Base-by-base conservation (phyloP, 2,888 invertebrate species). In the Deroplatys truncata region DNA sequence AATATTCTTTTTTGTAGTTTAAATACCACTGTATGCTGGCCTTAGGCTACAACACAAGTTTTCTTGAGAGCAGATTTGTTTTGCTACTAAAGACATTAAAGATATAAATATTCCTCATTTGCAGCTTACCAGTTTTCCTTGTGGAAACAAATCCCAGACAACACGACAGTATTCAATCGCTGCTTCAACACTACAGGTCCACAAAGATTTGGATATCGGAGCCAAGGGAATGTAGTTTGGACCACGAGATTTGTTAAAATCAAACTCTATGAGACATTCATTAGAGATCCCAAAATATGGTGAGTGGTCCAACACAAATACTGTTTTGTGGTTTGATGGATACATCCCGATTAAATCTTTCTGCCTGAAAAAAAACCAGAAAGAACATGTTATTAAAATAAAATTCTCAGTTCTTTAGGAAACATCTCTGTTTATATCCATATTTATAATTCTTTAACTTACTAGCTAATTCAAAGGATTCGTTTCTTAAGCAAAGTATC, bases 161-260 rank as follows among this genome's bases (percentile, higher is more conserved):
- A 99, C 98, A 35, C 99, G 96, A 92, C 98, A 98, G 93, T 99
- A 99, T 93, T 99, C 99, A 90, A 99, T 96, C 0, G 98, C 97
- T 1, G 98, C 97, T 94, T 99, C 99, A 0, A 99, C 98, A 91
- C 98, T 97, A 92, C 98, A 98, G 0, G 99, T 99, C 99, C 99
- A 99, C 89, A 99, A 93, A 0, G 98, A 97, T 94, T 99, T 99
- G 91, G 96, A 96, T 90, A 99, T 97, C 1, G 98, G 97, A 10
- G 97, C 96, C 84, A 98, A 94, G 1, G 96, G 97, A 89, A 97
- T 96, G 92, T 96, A 95, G 88, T 96, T 96, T 28, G 96, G 95
- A 1, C 95, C 95, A 89, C 97, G 95, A 91, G 95, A 95, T 93
- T 96, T 96, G 8, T 96, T 94, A 88, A 96, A 95, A 93, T 98